Base-by-base conservation (phyloP, 2,797 vertebrate genomes). In the Rhinella marina region DNA sequence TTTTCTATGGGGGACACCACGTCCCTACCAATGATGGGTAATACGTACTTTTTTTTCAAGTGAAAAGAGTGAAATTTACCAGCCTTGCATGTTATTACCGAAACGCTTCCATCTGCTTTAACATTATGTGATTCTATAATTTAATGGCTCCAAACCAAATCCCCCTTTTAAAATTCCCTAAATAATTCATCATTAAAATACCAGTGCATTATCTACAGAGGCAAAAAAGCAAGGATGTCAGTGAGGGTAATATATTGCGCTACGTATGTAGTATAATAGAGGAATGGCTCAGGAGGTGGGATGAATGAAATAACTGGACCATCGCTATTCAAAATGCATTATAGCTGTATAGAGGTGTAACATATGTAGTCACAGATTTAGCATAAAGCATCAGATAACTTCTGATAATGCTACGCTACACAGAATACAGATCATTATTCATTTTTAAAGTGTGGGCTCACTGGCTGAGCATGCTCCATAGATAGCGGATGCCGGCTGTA, bases 181-280 rank as follows among this genome's bases (percentile, higher is more conserved):
- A 75, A 50, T 75, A 75, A 75, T 75, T 73, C 10, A 73, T 9
- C 41, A 75, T 73, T 73, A 73, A 73, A 29, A 13, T 29, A 32
- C 27, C 10, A 50, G 11, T 75, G 41, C 41, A 50, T 50, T 75
- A 50, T 75, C 72, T 75, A 50, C 72, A 50, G 9, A 50, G 41
- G 19, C n/a, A 72, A 72, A 17, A 32, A 72, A 50, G 21, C 41
- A 75, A 50, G 41, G 41, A n/a, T 75, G 72, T 75, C 41, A 75
- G 32, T 23, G 72, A 50, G 32, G 3, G 23, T 50, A 75, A n/a
- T 50, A 19, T 5, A 73, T 21, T 73, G 29, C 13, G 3, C 32
- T 41, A 48, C 16, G 8, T 17, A 72, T 41, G 7, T 32, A 73
- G 32, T 11, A 19, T 2, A 68, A 3, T 21, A 73, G 29, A 8